Conservation (phyloP, 2,113 vertebrate species). For the Turdus rufiventris region DNA sequence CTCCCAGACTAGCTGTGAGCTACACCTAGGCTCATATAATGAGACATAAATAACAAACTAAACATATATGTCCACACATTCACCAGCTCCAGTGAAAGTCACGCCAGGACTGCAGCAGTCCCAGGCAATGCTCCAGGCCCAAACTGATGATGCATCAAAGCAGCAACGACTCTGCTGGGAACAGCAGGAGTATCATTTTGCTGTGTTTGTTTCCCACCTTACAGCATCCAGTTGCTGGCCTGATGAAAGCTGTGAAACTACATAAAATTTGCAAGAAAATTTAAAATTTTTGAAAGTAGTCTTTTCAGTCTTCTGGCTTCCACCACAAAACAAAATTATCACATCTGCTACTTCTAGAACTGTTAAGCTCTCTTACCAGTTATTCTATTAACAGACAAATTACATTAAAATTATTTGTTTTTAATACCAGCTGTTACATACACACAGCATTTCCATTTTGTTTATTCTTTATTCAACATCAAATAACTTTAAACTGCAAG, state of each 20-base stretch:
- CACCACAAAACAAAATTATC: not conserved
- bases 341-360: not conserved
- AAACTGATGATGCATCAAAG: not conserved
- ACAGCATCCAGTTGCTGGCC: not conserved
- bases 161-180: not conserved
- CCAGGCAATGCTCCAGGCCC: not conserved
- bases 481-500: not conserved
- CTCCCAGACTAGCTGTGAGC: not conserved
- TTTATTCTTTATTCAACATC: not conserved
- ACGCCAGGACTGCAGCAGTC: not conserved
- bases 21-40: not conserved
- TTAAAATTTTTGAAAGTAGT: not conserved
- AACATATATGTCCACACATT: rapidly evolving
- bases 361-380: not conserved
- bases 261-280: not conserved
- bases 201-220: not conserved
- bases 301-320: not conserved
- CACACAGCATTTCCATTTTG: not conserved
- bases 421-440: not conserved
- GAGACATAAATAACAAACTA: not conserved
- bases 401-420: not conserved
- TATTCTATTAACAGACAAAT: not conserved
- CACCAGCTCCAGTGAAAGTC: not conserved
- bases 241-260: not conserved
- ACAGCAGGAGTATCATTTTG: not conserved